Conservation (phyloP, 2,888 invertebrate species). For the Hipparchia sbordonii region DNA sequence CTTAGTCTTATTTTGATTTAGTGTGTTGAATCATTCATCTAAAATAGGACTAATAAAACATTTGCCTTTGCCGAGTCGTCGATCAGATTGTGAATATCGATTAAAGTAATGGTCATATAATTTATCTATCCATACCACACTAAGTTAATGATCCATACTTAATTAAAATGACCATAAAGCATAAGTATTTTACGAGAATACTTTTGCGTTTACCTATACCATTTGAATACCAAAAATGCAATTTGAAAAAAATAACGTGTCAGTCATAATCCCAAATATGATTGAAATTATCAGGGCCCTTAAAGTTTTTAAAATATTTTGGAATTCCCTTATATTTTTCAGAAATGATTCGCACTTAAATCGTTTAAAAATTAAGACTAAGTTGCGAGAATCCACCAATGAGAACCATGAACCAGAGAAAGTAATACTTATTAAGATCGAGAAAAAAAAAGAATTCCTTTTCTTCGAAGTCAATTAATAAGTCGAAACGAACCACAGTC, state of each 20-base stretch:
- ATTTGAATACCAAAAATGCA: no score
- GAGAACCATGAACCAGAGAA: neutral
- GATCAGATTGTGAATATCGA: neutral
- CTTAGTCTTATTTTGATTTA: neutral
- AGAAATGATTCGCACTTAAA: neutral
- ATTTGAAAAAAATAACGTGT: no score
- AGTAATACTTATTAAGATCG: neutral
- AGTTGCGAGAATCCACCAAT: neutral
- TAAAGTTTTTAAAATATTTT: no score
- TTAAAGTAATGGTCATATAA: neutral
- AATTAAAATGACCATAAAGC: no score
- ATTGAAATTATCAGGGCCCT: no score
- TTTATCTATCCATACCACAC: no score
- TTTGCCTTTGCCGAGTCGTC: neutral
- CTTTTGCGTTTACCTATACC: no score
- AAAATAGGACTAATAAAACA: neutral
- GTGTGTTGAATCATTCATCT: neutral
- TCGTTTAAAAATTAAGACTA: neutral
- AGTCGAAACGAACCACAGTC: constrained; percentile 1
- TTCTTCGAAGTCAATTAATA: constrained; percentile 23
- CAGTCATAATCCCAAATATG: no score
- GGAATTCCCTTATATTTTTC: no score
- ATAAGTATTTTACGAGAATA: no score
- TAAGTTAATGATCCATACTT: no score
- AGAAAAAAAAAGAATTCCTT: neutral